Conservation (phyloP, 2,797 vertebrate species). For the Sebastes itinus region DNA sequence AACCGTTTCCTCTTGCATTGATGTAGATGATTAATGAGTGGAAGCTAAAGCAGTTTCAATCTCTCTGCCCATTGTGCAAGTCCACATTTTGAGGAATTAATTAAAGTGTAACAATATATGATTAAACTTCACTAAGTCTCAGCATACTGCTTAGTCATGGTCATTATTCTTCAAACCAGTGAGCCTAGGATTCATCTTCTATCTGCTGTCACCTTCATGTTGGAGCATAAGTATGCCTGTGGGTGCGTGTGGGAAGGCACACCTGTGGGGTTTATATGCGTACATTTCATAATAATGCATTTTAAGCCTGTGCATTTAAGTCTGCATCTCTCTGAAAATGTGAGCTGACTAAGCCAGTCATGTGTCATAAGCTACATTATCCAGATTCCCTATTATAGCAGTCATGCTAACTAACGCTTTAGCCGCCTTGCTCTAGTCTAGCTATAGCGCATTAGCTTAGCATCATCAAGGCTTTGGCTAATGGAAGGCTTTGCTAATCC, state of each 20-base stretch:
- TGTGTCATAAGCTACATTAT: slow-evolving; percentile 40
- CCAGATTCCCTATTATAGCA: slow-evolving; percentile 21
- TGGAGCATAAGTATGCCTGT: background rate
- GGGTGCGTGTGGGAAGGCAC: background rate
- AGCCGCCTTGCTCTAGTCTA: slow-evolving; percentile 45
- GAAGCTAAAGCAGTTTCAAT: slow-evolving; percentile 50
- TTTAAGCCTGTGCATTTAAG: background rate
- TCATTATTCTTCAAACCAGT: slow-evolving; percentile 47
- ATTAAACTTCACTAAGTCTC: slow-evolving; percentile 58
- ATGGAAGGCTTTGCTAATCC: slow-evolving; percentile 79
- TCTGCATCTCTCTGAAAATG: slow-evolving; percentile 17
- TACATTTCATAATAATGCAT: background rate
- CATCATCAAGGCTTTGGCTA: slow-evolving; percentile 74
- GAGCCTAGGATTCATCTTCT: slow-evolving; percentile 21
- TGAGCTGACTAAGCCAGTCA: slow-evolving; percentile 44
- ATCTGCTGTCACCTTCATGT: slow-evolving; percentile 11
- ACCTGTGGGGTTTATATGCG: background rate
- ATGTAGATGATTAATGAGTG: slow-evolving; percentile 66
- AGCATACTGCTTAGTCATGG: slow-evolving; percentile 48
- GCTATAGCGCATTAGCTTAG: slow-evolving; percentile 66
- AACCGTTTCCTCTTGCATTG: slow-evolving; percentile 40
- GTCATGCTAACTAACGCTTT: slow-evolving; percentile 48
- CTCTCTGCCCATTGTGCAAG: slow-evolving; percentile 53
- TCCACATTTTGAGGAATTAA: slow-evolving; percentile 70
- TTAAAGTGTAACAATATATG: slow-evolving; percentile 70